Conservation (phyloP, 2,113 vertebrate genomes). For the Daubentonia madagascariensis region DNA sequence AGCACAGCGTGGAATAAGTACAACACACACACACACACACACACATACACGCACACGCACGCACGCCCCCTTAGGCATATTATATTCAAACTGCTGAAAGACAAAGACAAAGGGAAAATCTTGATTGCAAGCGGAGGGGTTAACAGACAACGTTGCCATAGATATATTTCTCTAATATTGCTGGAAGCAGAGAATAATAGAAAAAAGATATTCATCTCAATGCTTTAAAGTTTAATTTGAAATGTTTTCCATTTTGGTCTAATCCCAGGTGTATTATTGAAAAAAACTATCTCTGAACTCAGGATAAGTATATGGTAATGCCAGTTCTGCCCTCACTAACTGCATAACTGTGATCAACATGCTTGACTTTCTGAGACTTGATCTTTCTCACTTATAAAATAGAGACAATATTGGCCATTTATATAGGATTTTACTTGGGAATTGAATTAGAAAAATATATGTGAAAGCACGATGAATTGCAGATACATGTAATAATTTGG, state of each 20-base stretch:
- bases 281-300: neutral
- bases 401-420: neutral
- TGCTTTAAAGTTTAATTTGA: conserved; percentile 14
- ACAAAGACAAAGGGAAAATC: too few species aligned
- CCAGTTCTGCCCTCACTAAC: too few species aligned
- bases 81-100: too few species aligned
- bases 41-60: too few species aligned
- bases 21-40: too few species aligned
- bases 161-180: neutral
- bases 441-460: neutral
- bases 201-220: neutral
- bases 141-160: neutral
- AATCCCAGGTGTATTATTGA: neutral
- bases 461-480: neutral
- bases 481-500: neutral
- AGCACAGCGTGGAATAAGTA: neutral
- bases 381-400: neutral
- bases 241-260: neutral
- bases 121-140: neutral
- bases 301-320: neutral
- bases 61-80: too few species aligned
- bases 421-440: neutral
- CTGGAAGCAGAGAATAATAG: neutral
- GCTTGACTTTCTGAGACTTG: too few species aligned
- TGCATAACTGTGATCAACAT: too few species aligned